These are phyloP conservation scores for Stenolophus ochropezus DNA, from an alignment of 2,888 invertebrate species.

Conservation along the genomic window DNA sequence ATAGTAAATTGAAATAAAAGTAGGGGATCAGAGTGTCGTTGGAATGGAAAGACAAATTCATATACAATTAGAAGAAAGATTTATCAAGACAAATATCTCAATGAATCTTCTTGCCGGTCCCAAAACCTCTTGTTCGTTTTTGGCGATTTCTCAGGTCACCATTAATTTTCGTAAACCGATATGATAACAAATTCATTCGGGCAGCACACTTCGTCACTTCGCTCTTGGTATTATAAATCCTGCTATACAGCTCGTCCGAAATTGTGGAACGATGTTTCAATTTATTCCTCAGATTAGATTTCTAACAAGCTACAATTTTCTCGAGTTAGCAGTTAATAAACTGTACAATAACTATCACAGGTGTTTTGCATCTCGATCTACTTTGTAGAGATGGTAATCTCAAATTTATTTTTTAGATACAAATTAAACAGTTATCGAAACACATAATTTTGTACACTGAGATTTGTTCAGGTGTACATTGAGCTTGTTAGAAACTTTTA, in stretches of 20 bases:
- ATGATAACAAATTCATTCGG: conserved; percentile 45
- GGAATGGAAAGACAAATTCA: conserved; percentile 11
- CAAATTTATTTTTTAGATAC: not conserved
- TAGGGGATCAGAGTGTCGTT: no score
- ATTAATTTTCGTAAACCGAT: conserved; percentile 47
- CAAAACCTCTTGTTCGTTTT: conserved; percentile 1
- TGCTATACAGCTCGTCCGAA: conserved; percentile 10
- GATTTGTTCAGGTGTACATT: conserved; percentile 1
- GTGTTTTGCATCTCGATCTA: not conserved
- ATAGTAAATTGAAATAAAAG: no score
- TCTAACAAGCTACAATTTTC: conserved; percentile 20
- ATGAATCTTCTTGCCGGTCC: conserved; percentile 18
- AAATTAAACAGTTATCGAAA: not conserved
- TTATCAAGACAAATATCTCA: conserved; percentile 42
- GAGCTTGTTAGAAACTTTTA: no score
- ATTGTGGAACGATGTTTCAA: not conserved
- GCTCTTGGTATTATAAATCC: conserved; percentile 28
- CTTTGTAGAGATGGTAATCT: not conserved
- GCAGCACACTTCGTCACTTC: conserved; percentile 13
- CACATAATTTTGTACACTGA: not conserved
- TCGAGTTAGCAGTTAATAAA: conserved; percentile 25
- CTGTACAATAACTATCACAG: conserved; percentile 3
- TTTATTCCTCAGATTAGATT: not conserved
- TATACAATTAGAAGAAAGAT: conserved; percentile 14
- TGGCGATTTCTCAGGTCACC: conserved; percentile 18